Percentiles rank a stretch among this genome's conserved stretches.
Evolutionary conservation across 1,140 invertebrate genomes (phyloP).

Genomic region (Trissolcus basalis): DNA sequence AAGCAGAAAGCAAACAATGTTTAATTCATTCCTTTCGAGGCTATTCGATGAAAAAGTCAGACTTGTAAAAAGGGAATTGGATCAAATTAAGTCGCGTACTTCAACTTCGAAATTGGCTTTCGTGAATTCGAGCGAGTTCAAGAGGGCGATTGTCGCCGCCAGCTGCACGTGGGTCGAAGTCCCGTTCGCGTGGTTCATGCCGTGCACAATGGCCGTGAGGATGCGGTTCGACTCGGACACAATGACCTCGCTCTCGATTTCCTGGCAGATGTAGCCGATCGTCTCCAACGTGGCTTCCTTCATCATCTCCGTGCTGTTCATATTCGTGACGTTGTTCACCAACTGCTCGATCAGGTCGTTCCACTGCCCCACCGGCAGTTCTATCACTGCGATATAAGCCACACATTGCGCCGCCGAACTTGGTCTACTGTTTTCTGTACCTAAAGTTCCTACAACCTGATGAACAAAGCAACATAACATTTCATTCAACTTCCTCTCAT

Average conservation of each 20-base stretch:
- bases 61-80: not conserved
- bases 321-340: slow-evolving; percentile 93
- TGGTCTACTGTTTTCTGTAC: slow-evolving; percentile 95
- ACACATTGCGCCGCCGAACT: slow-evolving; percentile 99
- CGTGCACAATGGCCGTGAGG: slow-evolving; percentile 98
- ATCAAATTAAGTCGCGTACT: slow-evolving; percentile 76
- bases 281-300: slow-evolving; percentile 98
- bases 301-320: slow-evolving; percentile 91
- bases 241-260: slow-evolving; percentile 93
- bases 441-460: slow-evolving; percentile 93
- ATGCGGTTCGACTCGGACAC: slow-evolving; percentile 96
- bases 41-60: not conserved
- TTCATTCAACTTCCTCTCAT: too few species aligned
- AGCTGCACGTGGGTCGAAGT: slow-evolving; percentile 89
- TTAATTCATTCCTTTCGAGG: not conserved
- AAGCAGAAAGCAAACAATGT: slow-evolving; percentile 50
- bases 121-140: slow-evolving; percentile 99
- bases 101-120: slow-evolving; percentile 99
- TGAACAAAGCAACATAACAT: slow-evolving; percentile 11
- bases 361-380: slow-evolving; percentile 91
- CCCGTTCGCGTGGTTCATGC: slow-evolving; percentile 89
- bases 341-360: slow-evolving; percentile 90
- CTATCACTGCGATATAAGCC: slow-evolving; percentile 97
- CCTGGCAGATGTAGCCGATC: slow-evolving; percentile 91
- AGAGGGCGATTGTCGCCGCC: slow-evolving; percentile 96